Percentiles rank a stretch among this genome's conserved stretches.
Conservation (phyloP, 1,140 invertebrate genomes). For the Drosophila kepulauana region DNA sequence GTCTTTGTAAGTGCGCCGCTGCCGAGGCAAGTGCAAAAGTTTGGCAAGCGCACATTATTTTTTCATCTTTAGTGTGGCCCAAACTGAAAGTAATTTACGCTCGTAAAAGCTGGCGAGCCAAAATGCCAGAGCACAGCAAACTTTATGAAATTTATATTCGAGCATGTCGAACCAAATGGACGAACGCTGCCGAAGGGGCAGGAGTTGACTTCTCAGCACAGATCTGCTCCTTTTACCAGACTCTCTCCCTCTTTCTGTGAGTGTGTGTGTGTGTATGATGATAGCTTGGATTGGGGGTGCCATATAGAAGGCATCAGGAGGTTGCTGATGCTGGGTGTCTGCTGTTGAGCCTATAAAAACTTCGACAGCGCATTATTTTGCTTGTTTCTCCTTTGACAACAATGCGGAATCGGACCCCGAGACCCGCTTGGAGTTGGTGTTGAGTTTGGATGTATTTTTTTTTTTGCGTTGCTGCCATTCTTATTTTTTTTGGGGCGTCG, state of each 20-base stretch:
- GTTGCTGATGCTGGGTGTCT: slow-evolving; percentile 44
- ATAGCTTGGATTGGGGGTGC: not conserved
- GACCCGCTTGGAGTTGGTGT: slow-evolving; percentile 20
- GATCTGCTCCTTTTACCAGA: not conserved
- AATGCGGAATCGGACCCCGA: slow-evolving; percentile 58
- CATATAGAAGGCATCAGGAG: not conserved
- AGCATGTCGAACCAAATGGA: slow-evolving; percentile 42
- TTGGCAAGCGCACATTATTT: slow-evolving; percentile 83
- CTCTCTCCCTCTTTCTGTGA: not conserved
- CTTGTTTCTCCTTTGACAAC: slow-evolving; percentile 81
- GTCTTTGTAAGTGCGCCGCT: slow-evolving; percentile 74
- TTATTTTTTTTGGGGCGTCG: slow-evolving; percentile 9
- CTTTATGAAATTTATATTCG: slow-evolving; percentile 82
- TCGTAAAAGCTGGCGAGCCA: slow-evolving; percentile 80
- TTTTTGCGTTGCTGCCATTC: not conserved
- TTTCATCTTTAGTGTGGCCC: slow-evolving; percentile 83
- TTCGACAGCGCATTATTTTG: slow-evolving; percentile 80
- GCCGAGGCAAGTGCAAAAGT: slow-evolving; percentile 71
- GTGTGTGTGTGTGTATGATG: not conserved
- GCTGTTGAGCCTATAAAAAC: slow-evolving; percentile 80
- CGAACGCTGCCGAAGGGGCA: slow-evolving; percentile 1
- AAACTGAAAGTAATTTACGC: slow-evolving; percentile 84
- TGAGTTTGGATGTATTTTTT: slow-evolving; percentile 15
- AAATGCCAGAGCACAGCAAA: slow-evolving; percentile 69
- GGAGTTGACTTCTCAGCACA: not conserved